phyloP scores from a whole-genome alignment of 2,888 invertebrate species.

The Archips xylosteana region DNA sequence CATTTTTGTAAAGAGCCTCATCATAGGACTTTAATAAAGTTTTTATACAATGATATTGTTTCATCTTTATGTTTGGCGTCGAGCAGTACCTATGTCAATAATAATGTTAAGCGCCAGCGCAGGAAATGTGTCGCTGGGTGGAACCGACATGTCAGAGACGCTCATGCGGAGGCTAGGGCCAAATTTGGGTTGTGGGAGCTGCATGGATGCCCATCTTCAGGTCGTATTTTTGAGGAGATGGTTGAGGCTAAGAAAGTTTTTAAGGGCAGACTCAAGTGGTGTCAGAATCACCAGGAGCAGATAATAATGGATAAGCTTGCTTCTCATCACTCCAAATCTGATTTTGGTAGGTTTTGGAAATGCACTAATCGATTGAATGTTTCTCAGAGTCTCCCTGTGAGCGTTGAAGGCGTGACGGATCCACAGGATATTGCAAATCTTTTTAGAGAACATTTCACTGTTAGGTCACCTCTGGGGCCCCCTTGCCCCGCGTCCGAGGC shows the following conservation, averaged over 20 bases:
- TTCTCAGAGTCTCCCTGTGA: conserved; percentile 3
- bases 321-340: background rate
- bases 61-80: background rate
- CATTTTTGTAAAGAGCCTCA: conserved; percentile 10
- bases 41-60: background rate
- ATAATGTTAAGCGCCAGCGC: background rate
- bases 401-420: conserved; percentile 12
- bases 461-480: conserved; percentile 14
- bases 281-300: conserved; percentile 2
- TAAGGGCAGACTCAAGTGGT: conserved; percentile 7
- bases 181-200: background rate
- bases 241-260: background rate
- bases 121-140: background rate
- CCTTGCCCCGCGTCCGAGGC: too few relatives aligned
- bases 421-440: conserved; percentile 21
- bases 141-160: background rate
- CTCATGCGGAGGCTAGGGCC: background rate
- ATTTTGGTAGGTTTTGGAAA: conserved; percentile 9
- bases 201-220: background rate
- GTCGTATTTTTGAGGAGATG: background rate
- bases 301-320: conserved; percentile 7
- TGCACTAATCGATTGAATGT: background rate
- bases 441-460: conserved; percentile 20
- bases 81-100: background rate
- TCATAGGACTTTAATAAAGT: background rate